Base-by-base conservation (phyloP, 1,140 invertebrate genomes). In the Panulirus ornatus region DNA sequence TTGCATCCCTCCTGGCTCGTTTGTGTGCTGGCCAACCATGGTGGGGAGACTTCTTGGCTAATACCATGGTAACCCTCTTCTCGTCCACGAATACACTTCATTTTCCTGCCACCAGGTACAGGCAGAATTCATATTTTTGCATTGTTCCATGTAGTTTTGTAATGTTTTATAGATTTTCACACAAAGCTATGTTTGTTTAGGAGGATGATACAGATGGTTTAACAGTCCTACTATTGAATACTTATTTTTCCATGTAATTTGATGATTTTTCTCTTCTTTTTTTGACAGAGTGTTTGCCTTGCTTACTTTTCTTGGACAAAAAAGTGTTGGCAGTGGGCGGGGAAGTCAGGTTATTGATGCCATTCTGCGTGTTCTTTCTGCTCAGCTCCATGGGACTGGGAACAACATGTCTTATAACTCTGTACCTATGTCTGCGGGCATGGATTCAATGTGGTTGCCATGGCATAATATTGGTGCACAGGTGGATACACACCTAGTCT, bases 41-140 rank as follows among this genome's bases (percentile, higher is more conserved):
- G 97, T 98, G 97, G 97, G 97, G 97, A 19, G 95, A 96, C 87
- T 98, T 98, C 93, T 94, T 99, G 5, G 96, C 97, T 0, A 96
- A 96, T 93, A 97, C 96, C 16, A 95, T 98, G 36, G 95, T 96
- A 22, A 95, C 95, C 91, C 95, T 98, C 76, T 98, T 97, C 93
- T 96, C 96, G 1, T 96, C 96, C 0, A 96, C 96, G 22, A 96
- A 97, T 91, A 96, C 95, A 30, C 95, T 96, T 78, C 96, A 97
- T 66, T 97, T 97, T 93, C 96, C 97, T 42, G 96, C 98, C 93
- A 97, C 98, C 93, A 96, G 97, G 97, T 97, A 93, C 91, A 66
- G 16, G n/a, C n/a, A n/a, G n/a, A n/a, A n/a, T n/a, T n/a, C n/a
- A n/a, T n/a, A n/a, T n/a, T n/a, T n/a, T n/a, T n/a, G n/a, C n/a